A percentile compares a stretch with the other conserved stretches of the same genome.
Evolutionary conservation across 2,797 vertebrate species (phyloP).

Genomic region (Botia almorhae): DNA sequence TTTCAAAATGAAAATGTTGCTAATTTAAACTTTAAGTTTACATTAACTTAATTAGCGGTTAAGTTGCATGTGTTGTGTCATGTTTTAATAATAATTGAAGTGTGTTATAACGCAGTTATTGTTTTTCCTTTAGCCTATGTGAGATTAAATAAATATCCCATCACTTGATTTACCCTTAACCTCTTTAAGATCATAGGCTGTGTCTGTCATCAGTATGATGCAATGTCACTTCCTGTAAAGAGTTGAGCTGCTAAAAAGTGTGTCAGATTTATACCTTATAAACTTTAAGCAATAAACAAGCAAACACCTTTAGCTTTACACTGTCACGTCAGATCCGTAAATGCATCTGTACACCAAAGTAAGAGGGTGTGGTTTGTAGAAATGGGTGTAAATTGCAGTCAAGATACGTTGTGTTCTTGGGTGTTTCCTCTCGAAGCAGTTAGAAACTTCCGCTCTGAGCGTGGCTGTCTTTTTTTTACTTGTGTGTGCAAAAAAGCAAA

Average conservation of each 20-base stretch:
- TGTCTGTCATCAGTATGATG: conserved; percentile 7
- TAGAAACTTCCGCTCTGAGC: conserved; percentile 46
- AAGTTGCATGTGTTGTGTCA: too few species aligned
- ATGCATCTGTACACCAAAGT: conserved; percentile 4
- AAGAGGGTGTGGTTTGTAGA: conserved; percentile 12
- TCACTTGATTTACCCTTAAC: not conserved
- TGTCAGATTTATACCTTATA: not conserved
- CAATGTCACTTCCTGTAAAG: conserved; percentile 40
- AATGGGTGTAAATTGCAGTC: conserved; percentile 22
- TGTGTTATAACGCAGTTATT: not conserved
- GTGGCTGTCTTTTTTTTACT: not conserved
- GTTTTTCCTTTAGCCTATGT: not conserved
- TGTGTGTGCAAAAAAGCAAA: conserved; percentile 14
- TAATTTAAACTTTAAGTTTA: too few species aligned
- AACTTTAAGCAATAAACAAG: not conserved
- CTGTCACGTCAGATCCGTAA: not conserved
- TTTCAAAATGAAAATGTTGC: too few species aligned
- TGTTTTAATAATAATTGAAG: too few species aligned
- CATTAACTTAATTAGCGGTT: too few species aligned
- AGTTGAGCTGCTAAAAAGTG: too few species aligned
- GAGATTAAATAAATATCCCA: not conserved
- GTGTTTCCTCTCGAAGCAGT: conserved; percentile 46
- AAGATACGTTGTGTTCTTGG: not conserved
- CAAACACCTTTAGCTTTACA: not conserved
- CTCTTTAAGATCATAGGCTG: not conserved